Percentiles rank a stretch among this genome's conserved stretches.
These are phyloP conservation scores for Syrphus vitripennis DNA, from an alignment of 2,888 invertebrate species.

Conservation along the genomic window DNA sequence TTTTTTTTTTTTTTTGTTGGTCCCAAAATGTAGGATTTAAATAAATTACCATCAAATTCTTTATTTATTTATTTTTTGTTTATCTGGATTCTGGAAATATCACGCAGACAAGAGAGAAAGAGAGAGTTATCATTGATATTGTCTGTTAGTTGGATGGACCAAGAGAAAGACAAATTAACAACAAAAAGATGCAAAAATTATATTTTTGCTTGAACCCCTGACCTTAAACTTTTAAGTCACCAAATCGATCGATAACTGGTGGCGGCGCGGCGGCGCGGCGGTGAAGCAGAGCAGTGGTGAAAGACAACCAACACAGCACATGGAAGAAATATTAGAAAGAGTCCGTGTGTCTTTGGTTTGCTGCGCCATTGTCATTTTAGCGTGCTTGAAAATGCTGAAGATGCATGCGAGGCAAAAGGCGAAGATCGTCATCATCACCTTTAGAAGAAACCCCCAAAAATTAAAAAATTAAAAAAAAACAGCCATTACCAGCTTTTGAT, in stretches of 20 bases:
- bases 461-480: not conserved
- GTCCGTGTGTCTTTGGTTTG: not conserved
- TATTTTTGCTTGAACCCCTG: conserved; percentile 54
- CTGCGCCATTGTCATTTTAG: not conserved
- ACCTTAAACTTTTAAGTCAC: conserved; percentile 66
- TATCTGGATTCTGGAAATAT: conserved; percentile 35
- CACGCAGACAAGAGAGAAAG: conserved; percentile 44
- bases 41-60: conserved; percentile 68
- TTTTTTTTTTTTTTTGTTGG: conserved; percentile 13
- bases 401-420: conserved; percentile 44
- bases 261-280: not conserved
- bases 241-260: conserved; percentile 25
- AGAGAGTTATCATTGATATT: conserved; percentile 55
- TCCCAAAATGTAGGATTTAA: conserved; percentile 51
- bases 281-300: not conserved
- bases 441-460: conserved; percentile 10
- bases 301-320: not conserved
- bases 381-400: conserved; percentile 3
- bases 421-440: conserved; percentile 68
- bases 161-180: conserved; percentile 50
- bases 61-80: conserved; percentile 6
- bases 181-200: conserved; percentile 43
- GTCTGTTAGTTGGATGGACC: conserved; percentile 15
- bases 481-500: conserved; percentile 37
- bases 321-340: conserved; percentile 54